phyloP scores from a whole-genome alignment of 2,888 invertebrate genomes.

The Nudaria mundana region DNA sequence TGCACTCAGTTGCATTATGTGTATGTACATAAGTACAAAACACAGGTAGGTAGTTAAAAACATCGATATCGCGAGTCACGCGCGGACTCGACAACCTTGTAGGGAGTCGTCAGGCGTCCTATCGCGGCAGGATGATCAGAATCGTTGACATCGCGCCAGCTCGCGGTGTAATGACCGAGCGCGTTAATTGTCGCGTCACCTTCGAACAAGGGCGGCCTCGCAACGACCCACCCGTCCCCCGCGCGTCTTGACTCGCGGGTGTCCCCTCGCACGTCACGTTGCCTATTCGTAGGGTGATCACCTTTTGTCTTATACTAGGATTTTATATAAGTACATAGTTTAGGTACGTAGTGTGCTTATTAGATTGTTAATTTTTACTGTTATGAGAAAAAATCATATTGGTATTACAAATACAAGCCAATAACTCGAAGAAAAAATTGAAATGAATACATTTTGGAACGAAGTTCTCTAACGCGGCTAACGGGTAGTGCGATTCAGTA shows the following conservation, averaged over 20 bases:
- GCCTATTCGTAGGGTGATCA: slow-evolving; percentile 25
- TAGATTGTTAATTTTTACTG: no score
- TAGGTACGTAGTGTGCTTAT: no score
- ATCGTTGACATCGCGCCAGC: slow-evolving; percentile 77
- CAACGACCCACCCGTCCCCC: slow-evolving; percentile 39
- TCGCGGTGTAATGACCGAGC: slow-evolving; percentile 71
- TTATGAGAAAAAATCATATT: no score
- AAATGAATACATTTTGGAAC: no score
- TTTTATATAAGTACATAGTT: no score
- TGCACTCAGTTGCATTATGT: no score
- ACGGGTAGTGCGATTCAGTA: no score
- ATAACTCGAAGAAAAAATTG: no score
- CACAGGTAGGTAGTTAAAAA: slow-evolving; percentile 12
- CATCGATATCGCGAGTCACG: slow-evolving; percentile 28
- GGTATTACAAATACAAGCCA: no score
- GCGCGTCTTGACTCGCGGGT: slow-evolving; percentile 20
- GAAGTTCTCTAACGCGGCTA: no score
- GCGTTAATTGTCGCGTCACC: slow-evolving; percentile 77
- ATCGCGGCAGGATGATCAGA: slow-evolving; percentile 69
- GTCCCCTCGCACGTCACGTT: slow-evolving; percentile 53
- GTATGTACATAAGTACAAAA: no score
- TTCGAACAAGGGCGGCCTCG: slow-evolving; percentile 69
- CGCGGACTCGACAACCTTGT: slow-evolving; percentile 35
- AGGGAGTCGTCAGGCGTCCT: slow-evolving; percentile 44
- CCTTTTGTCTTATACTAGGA: background rate